Evolutionary conservation across 2,888 invertebrate species (phyloP).

Genomic region (Melanophora roralis): DNA sequence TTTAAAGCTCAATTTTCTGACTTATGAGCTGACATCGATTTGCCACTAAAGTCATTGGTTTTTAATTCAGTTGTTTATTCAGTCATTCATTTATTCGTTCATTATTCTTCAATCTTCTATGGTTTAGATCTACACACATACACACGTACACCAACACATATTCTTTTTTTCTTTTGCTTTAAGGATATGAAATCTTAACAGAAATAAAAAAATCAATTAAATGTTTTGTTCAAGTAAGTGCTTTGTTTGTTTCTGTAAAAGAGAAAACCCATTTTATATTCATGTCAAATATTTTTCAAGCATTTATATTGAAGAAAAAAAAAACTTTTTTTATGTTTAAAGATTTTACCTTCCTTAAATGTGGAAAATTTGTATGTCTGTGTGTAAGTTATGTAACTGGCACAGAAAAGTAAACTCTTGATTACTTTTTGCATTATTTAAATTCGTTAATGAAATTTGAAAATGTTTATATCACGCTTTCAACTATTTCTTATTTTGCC

Average conservation of each 20-base stretch:
- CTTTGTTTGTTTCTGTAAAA: too few species aligned
- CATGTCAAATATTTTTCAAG: neutral
- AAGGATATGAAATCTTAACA: neutral
- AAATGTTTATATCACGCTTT: too few species aligned
- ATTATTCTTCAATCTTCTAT: constrained; percentile 19
- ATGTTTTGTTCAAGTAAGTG: constrained; percentile 15
- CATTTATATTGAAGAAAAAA: neutral
- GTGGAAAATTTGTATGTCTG: too few species aligned
- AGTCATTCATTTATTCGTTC: neutral
- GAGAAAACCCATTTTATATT: neutral
- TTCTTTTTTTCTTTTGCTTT: neutral
- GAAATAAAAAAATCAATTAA: neutral
- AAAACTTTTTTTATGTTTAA: neutral
- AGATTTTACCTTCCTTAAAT: neutral
- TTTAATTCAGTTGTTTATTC: neutral
- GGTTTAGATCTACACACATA: neutral
- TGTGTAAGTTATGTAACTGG: too few species aligned
- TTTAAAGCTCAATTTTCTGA: constrained; percentile 45
- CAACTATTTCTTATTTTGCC: too few species aligned
- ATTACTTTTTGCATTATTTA: too few species aligned
- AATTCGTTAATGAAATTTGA: too few species aligned
- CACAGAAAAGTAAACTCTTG: too few species aligned
- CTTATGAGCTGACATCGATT: constrained; percentile 58
- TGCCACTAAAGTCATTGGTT: constrained; percentile 46
- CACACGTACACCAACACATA: neutral